phyloP scores from a whole-genome alignment of 2,888 invertebrate genomes.

The Lamellibrachia columna region DNA sequence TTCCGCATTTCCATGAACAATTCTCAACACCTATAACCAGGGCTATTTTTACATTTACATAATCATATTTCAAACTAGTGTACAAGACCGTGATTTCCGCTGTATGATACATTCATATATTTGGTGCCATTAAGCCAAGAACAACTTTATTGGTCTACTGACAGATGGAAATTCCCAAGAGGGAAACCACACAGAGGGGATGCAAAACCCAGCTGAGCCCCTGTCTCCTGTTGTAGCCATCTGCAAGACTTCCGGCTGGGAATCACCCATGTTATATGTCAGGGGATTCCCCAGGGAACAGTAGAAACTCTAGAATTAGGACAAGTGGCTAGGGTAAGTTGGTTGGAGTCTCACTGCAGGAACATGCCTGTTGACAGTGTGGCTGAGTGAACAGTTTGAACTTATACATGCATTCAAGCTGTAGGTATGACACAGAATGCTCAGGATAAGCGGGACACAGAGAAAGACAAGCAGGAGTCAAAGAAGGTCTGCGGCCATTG shows the following conservation, averaged over 20 bases:
- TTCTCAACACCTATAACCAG: no score
- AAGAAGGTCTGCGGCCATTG: no score
- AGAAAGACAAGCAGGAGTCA: no score
- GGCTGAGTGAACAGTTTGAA: no score
- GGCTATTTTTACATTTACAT: background rate
- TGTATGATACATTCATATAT: background rate
- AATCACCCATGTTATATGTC: background rate
- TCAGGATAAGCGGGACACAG: no score
- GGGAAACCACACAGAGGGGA: background rate
- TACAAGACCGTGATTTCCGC: no score
- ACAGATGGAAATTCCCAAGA: constrained; percentile 1
- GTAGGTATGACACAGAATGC: no score
- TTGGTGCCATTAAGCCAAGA: background rate
- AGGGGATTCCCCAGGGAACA: background rate
- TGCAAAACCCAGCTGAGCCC: background rate
- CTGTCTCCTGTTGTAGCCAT: background rate
- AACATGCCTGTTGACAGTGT: no score
- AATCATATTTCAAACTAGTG: no score
- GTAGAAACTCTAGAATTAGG: background rate
- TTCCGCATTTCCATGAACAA: no score
- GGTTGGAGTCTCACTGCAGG: background rate
- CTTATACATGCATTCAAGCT: no score
- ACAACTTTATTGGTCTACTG: background rate
- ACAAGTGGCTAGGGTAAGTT: background rate
- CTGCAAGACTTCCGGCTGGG: background rate